Evolutionary conservation across 2,888 invertebrate genomes (phyloP).

Genomic region (Eupithecia insigniata): DNA sequence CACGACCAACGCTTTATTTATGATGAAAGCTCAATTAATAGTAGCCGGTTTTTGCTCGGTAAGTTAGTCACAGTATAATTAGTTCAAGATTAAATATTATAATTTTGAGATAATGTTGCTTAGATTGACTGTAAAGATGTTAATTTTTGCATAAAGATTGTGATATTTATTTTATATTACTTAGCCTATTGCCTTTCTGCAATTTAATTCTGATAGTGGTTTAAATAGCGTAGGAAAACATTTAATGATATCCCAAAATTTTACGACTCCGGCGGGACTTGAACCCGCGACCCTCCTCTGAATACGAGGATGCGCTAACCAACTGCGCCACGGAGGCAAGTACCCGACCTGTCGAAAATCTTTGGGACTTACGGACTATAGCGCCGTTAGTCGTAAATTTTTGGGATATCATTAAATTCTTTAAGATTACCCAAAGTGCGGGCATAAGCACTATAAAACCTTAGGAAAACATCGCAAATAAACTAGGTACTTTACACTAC

Average conservation of each 20-base stretch:
- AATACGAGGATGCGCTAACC: no score
- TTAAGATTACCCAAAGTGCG: no score
- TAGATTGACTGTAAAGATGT: conserved; percentile 26
- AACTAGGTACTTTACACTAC: no score
- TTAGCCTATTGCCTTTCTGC: background rate
- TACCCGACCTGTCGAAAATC: no score
- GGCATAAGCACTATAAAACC: no score
- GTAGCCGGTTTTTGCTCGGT: conserved; percentile 29
- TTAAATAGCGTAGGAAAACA: background rate
- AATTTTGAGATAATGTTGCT: conserved; percentile 23
- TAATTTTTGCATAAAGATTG: conserved; percentile 31
- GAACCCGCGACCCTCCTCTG: no score
- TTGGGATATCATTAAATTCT: no score
- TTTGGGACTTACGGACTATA: no score
- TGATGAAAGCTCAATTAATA: conserved; percentile 43
- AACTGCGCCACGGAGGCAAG: no score
- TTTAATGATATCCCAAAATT: no score
- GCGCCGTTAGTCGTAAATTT: no score
- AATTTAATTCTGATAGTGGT: background rate
- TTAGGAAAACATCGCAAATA: background rate
- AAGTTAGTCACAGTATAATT: conserved; percentile 33
- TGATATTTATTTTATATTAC: conserved; percentile 13
- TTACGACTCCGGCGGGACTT: no score
- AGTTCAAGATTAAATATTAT: conserved; percentile 29
- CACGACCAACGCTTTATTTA: conserved; percentile 34